These are phyloP conservation scores for Lasiommata megera DNA, from an alignment of 2,888 invertebrate genomes.

Conservation along the genomic window DNA sequence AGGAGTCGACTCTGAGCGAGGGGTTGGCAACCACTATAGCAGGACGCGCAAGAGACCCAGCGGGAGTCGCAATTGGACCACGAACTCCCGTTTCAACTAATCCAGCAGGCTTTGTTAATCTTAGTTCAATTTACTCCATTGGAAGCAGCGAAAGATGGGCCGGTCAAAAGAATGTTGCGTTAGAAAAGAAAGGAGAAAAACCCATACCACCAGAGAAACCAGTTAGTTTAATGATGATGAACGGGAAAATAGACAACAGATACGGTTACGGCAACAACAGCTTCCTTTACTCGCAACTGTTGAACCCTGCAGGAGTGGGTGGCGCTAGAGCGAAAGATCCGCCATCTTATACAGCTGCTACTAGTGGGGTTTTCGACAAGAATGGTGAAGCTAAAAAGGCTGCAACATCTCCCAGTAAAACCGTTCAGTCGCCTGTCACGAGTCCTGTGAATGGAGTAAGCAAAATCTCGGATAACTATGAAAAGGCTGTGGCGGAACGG, in stretches of 20 bases:
- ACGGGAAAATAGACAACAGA: constrained; percentile 69
- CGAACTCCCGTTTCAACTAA: constrained; percentile 37
- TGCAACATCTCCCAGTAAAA: constrained; percentile 53
- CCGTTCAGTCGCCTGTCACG: constrained; percentile 52
- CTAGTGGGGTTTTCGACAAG: constrained; percentile 57
- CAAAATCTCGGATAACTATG: constrained; percentile 76
- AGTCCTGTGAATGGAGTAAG: constrained; percentile 70
- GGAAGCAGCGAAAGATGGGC: constrained; percentile 58
- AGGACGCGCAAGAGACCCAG: constrained; percentile 34
- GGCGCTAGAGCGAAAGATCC: constrained; percentile 65
- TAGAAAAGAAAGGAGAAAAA: constrained; percentile 65
- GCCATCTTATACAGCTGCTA: constrained; percentile 66
- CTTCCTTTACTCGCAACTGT: constrained; percentile 69
- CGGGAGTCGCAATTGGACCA: constrained; percentile 35
- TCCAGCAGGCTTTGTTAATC: constrained; percentile 62
- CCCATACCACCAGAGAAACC: constrained; percentile 75
- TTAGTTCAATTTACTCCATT: constrained; percentile 72
- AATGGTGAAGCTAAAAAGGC: constrained; percentile 36
- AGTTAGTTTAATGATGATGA: constrained; percentile 73
- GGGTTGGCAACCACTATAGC: constrained; percentile 40
- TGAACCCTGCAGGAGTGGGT: constrained; percentile 47
- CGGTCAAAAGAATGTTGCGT: constrained; percentile 49
- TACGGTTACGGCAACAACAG: constrained; percentile 71
- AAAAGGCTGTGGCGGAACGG: constrained; percentile 69
- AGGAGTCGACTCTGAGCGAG: constrained; percentile 69